Percentiles rank a stretch among this genome's conserved stretches.
Evolutionary conservation across 2,113 vertebrate genomes (phyloP).

Genomic region (Otus sunia): DNA sequence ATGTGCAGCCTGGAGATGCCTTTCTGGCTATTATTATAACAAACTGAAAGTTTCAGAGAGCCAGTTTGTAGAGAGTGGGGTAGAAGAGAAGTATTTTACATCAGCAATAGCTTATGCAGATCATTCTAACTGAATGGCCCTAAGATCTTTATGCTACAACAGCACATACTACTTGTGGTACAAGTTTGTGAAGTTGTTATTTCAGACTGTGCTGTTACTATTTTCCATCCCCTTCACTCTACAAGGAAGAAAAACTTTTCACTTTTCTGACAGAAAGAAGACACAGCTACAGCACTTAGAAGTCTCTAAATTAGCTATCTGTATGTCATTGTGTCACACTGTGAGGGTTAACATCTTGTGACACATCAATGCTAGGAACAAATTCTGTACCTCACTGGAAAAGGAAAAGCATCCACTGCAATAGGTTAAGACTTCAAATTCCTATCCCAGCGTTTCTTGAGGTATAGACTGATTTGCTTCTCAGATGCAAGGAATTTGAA

Average conservation of each 20-base stretch:
- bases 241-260: neutral
- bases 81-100: neutral
- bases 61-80: neutral
- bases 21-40: neutral
- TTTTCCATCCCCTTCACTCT: neutral
- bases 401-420: neutral
- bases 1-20: neutral
- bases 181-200: neutral
- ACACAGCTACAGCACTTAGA: neutral
- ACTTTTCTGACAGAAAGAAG: neutral
- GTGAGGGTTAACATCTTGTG: neutral
- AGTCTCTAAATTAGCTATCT: neutral
- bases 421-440: neutral
- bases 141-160: neutral
- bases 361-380: neutral
- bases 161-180: neutral
- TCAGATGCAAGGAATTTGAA: neutral
- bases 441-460: neutral
- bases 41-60: neutral
- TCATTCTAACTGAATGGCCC: neutral
- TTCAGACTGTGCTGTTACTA: neutral
- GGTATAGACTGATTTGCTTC: neutral
- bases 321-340: rapidly evolving
- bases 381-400: neutral
- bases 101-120: neutral